Conservation (phyloP, 92 coral and sea anemone species). For the Micromussa lordhowensis region DNA sequence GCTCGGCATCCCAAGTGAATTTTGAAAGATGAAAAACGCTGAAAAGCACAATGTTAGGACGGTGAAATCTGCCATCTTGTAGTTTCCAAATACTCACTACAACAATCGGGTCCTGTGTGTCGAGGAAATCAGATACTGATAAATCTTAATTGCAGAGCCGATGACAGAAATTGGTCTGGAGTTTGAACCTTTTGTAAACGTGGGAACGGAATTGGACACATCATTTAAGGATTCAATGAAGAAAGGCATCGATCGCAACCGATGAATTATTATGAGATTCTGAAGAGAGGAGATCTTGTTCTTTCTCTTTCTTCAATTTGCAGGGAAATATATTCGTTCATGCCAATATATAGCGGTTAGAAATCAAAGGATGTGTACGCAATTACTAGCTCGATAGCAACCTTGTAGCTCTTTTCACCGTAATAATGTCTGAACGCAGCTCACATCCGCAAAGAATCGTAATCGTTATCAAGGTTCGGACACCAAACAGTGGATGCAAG, state of each 20-base stretch:
- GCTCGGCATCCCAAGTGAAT: conserved; percentile 33
- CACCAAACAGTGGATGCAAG: no score
- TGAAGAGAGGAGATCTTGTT: no score
- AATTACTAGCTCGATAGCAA: no score
- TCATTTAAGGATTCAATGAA: not conserved
- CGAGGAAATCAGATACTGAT: conserved; percentile 8
- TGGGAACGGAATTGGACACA: conserved; percentile 5
- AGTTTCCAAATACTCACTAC: not conserved
- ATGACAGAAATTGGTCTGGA: conserved; percentile 11
- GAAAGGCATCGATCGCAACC: not conserved
- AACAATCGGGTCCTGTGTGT: conserved; percentile 21
- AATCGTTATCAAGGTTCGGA: no score
- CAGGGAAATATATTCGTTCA: no score
- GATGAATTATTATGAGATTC: no score
- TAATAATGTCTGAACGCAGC: no score
- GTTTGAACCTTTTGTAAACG: not conserved
- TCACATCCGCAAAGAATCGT: no score
- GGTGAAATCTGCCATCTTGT: not conserved
- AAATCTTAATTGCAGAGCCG: not conserved
- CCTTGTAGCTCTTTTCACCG: no score
- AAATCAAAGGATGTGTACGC: no score
- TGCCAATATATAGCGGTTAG: no score
- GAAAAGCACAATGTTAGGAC: not conserved
- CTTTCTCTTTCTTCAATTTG: no score
- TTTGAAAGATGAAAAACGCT: not conserved